Evolutionary conservation across 2,888 invertebrate genomes (phyloP).

Genomic region (Ramazzottius varieornatus): DNA sequence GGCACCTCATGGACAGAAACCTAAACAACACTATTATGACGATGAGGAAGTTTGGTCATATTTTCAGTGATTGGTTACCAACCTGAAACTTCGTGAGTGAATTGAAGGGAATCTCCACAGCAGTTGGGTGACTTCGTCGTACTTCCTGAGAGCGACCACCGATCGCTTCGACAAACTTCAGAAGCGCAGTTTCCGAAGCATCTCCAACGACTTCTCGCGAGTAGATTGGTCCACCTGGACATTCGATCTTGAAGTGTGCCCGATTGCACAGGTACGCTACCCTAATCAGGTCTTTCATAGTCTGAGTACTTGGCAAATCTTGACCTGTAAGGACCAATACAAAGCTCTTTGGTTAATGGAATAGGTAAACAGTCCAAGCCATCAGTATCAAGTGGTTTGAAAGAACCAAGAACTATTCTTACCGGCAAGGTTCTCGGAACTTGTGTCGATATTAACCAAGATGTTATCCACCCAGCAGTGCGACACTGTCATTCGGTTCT

Average conservation of each 20-base stretch:
- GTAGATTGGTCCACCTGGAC: not conserved
- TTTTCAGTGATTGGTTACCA: not conserved
- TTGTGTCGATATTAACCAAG: slow-evolving; percentile 28
- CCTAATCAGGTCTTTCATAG: not conserved
- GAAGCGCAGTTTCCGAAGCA: not conserved
- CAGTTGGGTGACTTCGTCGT: slow-evolving; percentile 8
- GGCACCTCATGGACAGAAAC: not conserved
- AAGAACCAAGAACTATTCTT: no score
- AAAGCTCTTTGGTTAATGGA: no score
- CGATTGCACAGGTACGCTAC: not conserved
- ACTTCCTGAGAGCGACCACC: slow-evolving; percentile 8
- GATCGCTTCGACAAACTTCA: slow-evolving; percentile 9
- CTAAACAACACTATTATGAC: not conserved
- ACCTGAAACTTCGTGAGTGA: slow-evolving; percentile 10
- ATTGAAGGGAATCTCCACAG: slow-evolving; percentile 10
- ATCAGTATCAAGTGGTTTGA: no score
- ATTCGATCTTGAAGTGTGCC: not conserved
- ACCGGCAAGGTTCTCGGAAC: slow-evolving; percentile 22
- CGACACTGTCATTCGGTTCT: slow-evolving; percentile 29
- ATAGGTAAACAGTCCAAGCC: no score
- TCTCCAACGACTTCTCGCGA: not conserved
- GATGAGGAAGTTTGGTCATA: not conserved
- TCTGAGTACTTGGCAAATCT: not conserved
- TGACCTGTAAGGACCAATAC: no score
- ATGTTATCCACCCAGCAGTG: slow-evolving; percentile 28